These are phyloP conservation scores for Laspeyria flexula DNA, from an alignment of 2,888 invertebrate genomes.

Conservation along the genomic window DNA sequence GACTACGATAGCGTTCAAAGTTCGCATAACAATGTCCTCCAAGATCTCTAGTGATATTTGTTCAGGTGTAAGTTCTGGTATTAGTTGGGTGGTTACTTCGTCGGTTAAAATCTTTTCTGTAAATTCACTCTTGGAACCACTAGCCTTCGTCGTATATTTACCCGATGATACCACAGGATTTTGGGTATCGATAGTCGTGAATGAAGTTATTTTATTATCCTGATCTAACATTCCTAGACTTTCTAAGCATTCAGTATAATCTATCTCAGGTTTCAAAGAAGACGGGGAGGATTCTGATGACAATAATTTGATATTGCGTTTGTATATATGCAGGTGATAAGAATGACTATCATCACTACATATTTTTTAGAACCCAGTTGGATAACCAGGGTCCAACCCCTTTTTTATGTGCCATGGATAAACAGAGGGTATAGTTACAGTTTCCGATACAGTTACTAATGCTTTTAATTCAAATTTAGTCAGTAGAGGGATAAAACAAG, in stretches of 20 bases:
- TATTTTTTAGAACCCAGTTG: slow-evolving; percentile 53
- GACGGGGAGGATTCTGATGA: slow-evolving; percentile 37
- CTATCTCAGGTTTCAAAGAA: slow-evolving; percentile 1
- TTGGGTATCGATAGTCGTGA: background rate
- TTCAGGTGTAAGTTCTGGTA: slow-evolving; percentile 8
- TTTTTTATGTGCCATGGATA: slow-evolving; percentile 68
- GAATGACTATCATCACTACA: slow-evolving; percentile 47
- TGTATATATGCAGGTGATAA: slow-evolving; percentile 62
- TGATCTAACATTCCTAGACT: background rate
- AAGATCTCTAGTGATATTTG: slow-evolving; percentile 51
- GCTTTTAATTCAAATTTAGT: slow-evolving; percentile 43
- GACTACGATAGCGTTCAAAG: slow-evolving; percentile 66
- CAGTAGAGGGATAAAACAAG: slow-evolving; percentile 61
- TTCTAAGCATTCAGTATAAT: background rate
- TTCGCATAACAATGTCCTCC: slow-evolving; percentile 52
- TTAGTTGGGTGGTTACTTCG: slow-evolving; percentile 3
- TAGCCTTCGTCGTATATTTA: background rate
- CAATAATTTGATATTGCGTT: slow-evolving; percentile 44
- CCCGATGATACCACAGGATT: background rate
- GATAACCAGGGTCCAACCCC: slow-evolving; percentile 45
- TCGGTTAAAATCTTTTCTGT: background rate
- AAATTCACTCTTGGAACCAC: background rate
- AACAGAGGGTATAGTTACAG: slow-evolving; percentile 57
- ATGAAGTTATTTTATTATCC: background rate
- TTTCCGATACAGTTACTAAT: slow-evolving; percentile 52